phyloP scores from a whole-genome alignment of 1,140 invertebrate genomes.

The Cydia strobilella region DNA sequence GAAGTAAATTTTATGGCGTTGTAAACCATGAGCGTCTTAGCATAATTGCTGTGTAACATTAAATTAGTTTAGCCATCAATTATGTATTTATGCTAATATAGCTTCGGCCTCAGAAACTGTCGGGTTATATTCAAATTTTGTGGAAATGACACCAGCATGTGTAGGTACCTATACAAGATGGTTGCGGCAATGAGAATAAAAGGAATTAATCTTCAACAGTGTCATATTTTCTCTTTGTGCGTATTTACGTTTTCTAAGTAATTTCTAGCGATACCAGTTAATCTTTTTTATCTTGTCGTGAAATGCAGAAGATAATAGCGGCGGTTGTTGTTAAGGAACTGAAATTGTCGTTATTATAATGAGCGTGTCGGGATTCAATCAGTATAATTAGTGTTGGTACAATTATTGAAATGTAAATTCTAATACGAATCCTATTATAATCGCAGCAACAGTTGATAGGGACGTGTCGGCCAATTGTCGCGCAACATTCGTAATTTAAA shows the following conservation, averaged over 20 bases:
- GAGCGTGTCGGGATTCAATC: neutral
- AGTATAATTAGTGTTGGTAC: neutral
- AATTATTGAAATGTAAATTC: slow-evolving; percentile 40
- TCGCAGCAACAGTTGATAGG: slow-evolving; percentile 71
- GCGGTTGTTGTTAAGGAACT: too few species aligned
- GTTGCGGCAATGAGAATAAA: neutral
- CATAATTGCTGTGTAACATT: slow-evolving; percentile 73
- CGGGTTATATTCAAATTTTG: slow-evolving; percentile 36
- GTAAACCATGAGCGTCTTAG: slow-evolving; percentile 72
- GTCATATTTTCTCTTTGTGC: neutral
- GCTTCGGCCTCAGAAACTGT: slow-evolving; percentile 37
- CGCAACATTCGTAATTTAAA: slow-evolving; percentile 78
- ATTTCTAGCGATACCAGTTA: too few species aligned
- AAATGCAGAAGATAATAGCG: too few species aligned
- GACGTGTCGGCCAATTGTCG: slow-evolving; percentile 73
- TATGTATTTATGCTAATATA: slow-evolving; percentile 58
- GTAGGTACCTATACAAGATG: neutral
- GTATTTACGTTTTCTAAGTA: neutral
- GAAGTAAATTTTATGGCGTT: slow-evolving; percentile 73
- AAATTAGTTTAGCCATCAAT: slow-evolving; percentile 73
- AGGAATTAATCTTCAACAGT: neutral
- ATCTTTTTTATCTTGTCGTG: too few species aligned
- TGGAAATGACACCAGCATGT: slow-evolving; percentile 6
- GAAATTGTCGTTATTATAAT: too few species aligned
- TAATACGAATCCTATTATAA: slow-evolving; percentile 74